These are phyloP conservation scores for Huso huso DNA, from an alignment of 2,797 vertebrate genomes.

Conservation along the genomic window DNA sequence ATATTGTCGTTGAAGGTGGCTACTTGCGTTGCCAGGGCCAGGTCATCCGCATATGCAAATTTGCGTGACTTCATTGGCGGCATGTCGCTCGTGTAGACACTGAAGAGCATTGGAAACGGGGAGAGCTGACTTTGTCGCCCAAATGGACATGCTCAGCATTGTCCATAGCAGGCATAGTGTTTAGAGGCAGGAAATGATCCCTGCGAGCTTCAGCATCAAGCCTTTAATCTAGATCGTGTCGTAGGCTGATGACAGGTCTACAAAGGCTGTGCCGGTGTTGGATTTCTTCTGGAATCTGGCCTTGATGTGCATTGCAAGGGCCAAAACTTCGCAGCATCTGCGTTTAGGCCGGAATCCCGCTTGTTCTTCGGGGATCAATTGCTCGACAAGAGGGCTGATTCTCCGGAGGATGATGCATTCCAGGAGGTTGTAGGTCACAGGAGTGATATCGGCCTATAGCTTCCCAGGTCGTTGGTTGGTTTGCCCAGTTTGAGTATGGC, in stretches of 20 bases:
- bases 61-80: too few relatives aligned
- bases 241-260: not conserved
- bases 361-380: slow-evolving; percentile 8
- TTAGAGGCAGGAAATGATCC: not conserved
- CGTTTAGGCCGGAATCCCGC: slow-evolving; percentile 2
- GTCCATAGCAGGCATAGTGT: not conserved
- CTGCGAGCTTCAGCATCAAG: slow-evolving; percentile 8
- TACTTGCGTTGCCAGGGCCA: too few relatives aligned
- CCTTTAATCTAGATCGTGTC: not conserved
- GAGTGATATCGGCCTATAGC: slow-evolving; percentile 10
- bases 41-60: too few relatives aligned
- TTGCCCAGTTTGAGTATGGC: slow-evolving; percentile 7
- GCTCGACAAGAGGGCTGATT: slow-evolving; percentile 5
- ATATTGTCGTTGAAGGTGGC: too few relatives aligned
- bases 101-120: too few relatives aligned
- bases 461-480: not conserved
- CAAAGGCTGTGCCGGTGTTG: not conserved
- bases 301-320: not conserved
- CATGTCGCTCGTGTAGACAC: too few relatives aligned
- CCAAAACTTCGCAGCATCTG: slow-evolving; percentile 4
- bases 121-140: not conserved
- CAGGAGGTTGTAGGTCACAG: not conserved
- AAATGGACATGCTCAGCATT: not conserved
- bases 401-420: not conserved
- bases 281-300: slow-evolving; percentile 1